Percentiles rank a stretch among this genome's conserved stretches.
Conservation (phyloP, 2,113 vertebrate genomes). For the Zapus hudsonius region DNA sequence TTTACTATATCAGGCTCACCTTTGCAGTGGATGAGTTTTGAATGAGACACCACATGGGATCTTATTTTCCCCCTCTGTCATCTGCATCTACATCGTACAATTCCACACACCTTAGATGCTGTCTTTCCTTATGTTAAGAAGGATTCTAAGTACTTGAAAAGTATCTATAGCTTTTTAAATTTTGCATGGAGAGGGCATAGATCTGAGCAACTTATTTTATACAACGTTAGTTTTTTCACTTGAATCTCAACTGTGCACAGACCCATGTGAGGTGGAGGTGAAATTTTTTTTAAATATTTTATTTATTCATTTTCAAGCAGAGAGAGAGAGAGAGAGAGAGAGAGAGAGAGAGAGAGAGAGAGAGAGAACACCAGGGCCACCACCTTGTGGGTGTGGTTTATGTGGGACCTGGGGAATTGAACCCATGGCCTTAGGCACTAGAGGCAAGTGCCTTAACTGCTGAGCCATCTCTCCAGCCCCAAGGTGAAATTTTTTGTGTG, state of each 20-base stretch:
- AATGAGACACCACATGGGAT: background rate
- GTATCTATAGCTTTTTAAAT: background rate
- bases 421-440: too few species aligned
- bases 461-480: too few species aligned
- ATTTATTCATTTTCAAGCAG: too few species aligned
- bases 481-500: too few species aligned
- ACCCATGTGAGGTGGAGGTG: background rate
- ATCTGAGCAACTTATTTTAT: too few species aligned
- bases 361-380: too few species aligned
- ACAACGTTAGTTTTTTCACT: background rate
- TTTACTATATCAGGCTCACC: background rate
- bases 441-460: too few species aligned
- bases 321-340: too few species aligned
- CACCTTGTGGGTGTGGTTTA: too few species aligned
- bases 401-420: too few species aligned
- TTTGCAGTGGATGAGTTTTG: background rate
- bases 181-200: background rate
- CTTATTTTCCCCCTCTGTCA: background rate
- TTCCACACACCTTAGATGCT: background rate
- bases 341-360: too few species aligned
- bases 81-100: background rate
- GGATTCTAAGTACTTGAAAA: background rate
- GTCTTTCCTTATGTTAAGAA: background rate
- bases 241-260: background rate
- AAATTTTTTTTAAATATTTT: too few species aligned